Evolutionary conservation across 2,888 invertebrate species (phyloP), one percentile per base, ranked within the genome.

Genomic region (Sphinx pinastri): DNA sequence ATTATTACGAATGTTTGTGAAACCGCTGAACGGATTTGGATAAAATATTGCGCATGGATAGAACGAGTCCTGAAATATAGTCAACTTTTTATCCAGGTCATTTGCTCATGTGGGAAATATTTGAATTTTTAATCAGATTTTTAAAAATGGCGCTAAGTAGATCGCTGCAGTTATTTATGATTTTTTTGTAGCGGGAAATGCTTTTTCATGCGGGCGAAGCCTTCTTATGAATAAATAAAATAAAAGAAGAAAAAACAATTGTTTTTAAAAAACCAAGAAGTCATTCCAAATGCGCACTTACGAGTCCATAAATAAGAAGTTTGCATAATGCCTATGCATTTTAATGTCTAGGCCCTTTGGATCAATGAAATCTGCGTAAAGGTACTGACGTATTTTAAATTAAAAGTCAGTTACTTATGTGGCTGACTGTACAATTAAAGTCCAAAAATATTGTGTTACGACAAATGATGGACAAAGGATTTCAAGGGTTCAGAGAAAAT

Each of bases 261-360:
- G 11, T 57, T 25, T 25, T 13, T 11, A 19, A 63, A 16, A 16
- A 47, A 49, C 19, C 12, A 11, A 47, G 13, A 13, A 7, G 13
- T 6, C 63, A 19, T 54, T 31, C 38, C 11, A 68, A 70, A 63
- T 45, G 71, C 63, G 63, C 63, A 72, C 71, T 72, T 71, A 66
- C 51, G 49, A 66, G 52, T 60, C 6, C 60, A 71, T 71, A 71
- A 71, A 72, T 73, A 70, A 71, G 73, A 66, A 68, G 69, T 74
- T 71, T 19, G 47, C 67, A 63, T 70, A 49, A 68, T 51, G 68
- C 63, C 60, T 67, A 71, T 71, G 58, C 70, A 66, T 68, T 74
- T 68, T 68, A 70, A 67, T 72, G 49, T 19, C 63, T 63, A 49
- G 63, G 49, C 63, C 63, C 63, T 66, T 63, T 68, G 57, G 54